These are phyloP conservation scores for Frankliniella fusca DNA, from an alignment of 2,888 invertebrate species.

Conservation along the genomic window DNA sequence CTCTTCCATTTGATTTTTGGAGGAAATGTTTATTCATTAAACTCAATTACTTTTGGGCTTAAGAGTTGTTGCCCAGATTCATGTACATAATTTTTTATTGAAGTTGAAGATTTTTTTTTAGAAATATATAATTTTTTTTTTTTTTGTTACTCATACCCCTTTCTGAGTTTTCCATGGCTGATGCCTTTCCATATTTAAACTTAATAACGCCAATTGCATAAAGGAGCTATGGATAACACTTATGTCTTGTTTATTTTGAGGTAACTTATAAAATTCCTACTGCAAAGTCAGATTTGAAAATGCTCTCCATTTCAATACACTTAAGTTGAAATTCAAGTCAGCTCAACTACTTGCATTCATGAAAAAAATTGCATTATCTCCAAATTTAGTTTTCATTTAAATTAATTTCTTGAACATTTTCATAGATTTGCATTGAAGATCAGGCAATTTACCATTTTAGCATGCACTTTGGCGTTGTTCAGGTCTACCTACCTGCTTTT, in stretches of 20 bases:
- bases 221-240: too few relatives aligned
- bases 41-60: background rate
- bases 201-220: too few relatives aligned
- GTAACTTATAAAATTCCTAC: background rate
- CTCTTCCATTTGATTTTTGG: background rate
- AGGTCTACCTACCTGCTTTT: background rate
- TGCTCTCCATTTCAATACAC: background rate
- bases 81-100: slow-evolving; percentile 11
- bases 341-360: background rate
- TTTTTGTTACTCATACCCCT: background rate
- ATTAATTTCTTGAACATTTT: too few relatives aligned
- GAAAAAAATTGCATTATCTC: background rate
- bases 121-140: background rate
- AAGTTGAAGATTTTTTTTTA: background rate
- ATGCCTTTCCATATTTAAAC: background rate
- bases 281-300: too few relatives aligned
- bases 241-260: background rate
- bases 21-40: background rate
- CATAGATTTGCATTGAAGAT: background rate
- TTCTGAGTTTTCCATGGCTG: background rate
- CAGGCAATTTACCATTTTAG: background rate
- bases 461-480: background rate
- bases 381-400: too few relatives aligned
- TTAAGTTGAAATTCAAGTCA: background rate
- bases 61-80: background rate